phyloP scores from a whole-genome alignment of 1,140 invertebrate genomes.

The Wiebesia pumilae region DNA sequence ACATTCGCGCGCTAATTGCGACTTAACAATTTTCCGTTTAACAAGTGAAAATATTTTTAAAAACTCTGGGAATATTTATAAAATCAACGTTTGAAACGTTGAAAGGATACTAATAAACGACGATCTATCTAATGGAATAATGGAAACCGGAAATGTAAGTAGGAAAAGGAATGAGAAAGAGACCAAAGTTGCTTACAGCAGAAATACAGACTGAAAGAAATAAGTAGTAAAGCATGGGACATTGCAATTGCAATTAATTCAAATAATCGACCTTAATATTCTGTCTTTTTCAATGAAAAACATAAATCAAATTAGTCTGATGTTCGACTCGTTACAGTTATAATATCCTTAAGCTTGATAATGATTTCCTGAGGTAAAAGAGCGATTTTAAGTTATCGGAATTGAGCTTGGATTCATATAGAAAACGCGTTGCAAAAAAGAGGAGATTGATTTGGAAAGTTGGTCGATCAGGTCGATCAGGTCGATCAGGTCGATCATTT shows the following conservation, averaged over 20 bases:
- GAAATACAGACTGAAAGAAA: neutral
- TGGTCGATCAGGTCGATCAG: too few species aligned
- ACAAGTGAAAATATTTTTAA: too few species aligned
- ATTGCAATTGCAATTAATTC: neutral
- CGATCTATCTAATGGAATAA: neutral
- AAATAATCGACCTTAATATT: constrained; percentile 5
- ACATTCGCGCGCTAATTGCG: too few species aligned
- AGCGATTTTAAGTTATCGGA: too few species aligned
- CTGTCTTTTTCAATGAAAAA: neutral
- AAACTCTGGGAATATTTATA: too few species aligned
- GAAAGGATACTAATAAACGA: neutral
- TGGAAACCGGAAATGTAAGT: neutral
- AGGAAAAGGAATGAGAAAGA: neutral
- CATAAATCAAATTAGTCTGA: neutral
- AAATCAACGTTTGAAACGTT: too few species aligned
- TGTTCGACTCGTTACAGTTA: neutral
- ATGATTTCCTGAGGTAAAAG: too few species aligned
- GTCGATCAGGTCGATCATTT: constrained; percentile 39
- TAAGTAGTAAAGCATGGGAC: neutral
- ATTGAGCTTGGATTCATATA: too few species aligned
- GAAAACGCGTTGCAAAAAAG: neutral
- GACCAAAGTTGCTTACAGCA: neutral
- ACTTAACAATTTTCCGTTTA: too few species aligned
- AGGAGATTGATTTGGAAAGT: neutral
- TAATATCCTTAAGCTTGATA: too few species aligned